Conservation (phyloP, 2,888 invertebrate species). For the Drepanosiphum platanoidis region DNA sequence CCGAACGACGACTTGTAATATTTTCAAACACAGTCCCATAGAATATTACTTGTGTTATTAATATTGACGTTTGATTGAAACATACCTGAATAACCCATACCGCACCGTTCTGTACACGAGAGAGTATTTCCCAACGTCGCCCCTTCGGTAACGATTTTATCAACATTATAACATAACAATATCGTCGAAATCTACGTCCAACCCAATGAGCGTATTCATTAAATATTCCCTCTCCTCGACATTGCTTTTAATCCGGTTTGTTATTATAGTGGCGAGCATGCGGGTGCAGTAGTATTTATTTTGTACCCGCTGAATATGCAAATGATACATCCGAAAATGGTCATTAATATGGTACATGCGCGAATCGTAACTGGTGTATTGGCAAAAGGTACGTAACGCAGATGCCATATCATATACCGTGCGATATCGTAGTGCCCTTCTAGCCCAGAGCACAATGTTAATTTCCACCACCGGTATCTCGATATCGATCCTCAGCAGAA, state of each 20-base stretch:
- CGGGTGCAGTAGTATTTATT: conserved; percentile 37
- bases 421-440: too few relatives aligned
- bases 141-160: conserved; percentile 39
- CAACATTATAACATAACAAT: conserved; percentile 37
- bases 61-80: conserved; percentile 25
- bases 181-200: conserved; percentile 30
- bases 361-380: conserved; percentile 38
- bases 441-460: background rate
- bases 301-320: conserved; percentile 46
- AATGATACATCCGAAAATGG: conserved; percentile 48
- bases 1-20: too few relatives aligned
- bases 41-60: too few relatives aligned
- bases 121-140: background rate
- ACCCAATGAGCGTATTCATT: conserved; percentile 40
- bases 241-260: conserved; percentile 46
- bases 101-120: background rate
- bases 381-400: conserved; percentile 19
- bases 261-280: conserved; percentile 27
- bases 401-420: conserved; percentile 1
- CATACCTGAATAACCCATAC: background rate
- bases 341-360: conserved; percentile 53
- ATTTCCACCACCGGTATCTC: background rate
- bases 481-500: background rate
- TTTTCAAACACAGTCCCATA: too few relatives aligned
- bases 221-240: conserved; percentile 10